Evolutionary conservation across 2,797 vertebrate genomes (phyloP).

Genomic region (Sebastes kiyomatsui): DNA sequence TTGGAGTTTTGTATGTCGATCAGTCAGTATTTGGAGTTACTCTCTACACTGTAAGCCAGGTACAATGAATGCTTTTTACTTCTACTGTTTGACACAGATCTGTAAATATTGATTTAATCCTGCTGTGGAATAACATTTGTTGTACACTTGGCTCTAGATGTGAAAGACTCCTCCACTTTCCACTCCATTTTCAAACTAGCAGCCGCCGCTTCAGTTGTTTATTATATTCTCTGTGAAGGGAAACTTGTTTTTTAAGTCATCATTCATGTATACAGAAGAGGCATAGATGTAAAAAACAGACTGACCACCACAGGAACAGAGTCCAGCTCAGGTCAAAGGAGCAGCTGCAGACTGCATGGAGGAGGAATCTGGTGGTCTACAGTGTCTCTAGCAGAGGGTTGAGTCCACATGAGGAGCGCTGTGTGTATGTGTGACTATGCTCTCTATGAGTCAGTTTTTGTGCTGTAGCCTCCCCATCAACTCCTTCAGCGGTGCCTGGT

Average conservation of each 20-base stretch:
- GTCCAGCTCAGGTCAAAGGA: neutral
- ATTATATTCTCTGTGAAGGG: neutral
- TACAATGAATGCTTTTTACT: constrained; percentile 11
- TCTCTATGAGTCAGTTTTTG: constrained; percentile 10
- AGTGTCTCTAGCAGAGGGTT: neutral
- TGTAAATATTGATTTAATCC: constrained; percentile 14
- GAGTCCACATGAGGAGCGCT: neutral
- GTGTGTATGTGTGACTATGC: neutral
- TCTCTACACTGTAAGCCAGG: neutral
- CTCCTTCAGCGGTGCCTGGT: constrained; percentile 9
- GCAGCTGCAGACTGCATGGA: constrained; percentile 6
- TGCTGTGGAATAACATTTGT: neutral
- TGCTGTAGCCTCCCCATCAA: constrained; percentile 10
- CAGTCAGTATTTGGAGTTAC: neutral
- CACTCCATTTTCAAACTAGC: neutral
- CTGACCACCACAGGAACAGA: neutral
- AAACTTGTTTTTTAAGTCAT: neutral
- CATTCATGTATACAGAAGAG: neutral
- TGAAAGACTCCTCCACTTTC: neutral
- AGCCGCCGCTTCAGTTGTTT: neutral
- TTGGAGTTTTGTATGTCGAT: neutral
- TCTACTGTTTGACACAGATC: neutral
- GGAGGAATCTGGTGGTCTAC: neutral
- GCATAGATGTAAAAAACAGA: no score
- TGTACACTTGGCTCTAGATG: constrained; percentile 1